These are phyloP conservation scores for Leptobrachium leishanense DNA, from an alignment of 2,113 vertebrate genomes.

Conservation along the genomic window DNA sequence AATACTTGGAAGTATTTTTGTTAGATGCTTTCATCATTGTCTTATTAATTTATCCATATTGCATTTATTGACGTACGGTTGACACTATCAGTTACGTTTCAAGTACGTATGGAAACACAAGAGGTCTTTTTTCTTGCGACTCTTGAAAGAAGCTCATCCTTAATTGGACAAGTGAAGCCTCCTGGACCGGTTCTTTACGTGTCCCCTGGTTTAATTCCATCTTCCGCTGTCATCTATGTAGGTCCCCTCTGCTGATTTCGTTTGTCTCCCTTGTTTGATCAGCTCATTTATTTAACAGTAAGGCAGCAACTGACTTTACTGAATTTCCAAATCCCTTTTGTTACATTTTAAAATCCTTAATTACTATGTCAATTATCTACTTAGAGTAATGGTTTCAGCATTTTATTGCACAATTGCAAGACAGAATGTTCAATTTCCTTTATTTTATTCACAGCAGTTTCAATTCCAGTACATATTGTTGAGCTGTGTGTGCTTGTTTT, in stretches of 20 bases:
- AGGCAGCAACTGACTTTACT: neutral
- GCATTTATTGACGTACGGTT: conserved; percentile 41
- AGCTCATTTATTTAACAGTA: conserved; percentile 16
- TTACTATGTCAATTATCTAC: neutral
- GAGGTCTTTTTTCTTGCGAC: conserved; percentile 34
- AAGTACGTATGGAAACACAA: conserved; percentile 32
- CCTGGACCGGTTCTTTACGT: conserved; percentile 19
- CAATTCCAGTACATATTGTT: neutral
- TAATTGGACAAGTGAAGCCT: conserved; percentile 49
- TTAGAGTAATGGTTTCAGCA: neutral
- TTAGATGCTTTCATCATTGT: conserved; percentile 37
- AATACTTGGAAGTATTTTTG: conserved; percentile 16
- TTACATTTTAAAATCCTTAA: neutral
- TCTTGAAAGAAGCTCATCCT: conserved; percentile 40
- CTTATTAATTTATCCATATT: neutral
- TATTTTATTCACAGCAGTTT: neutral
- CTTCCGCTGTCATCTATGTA: conserved; percentile 27
- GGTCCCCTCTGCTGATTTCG: conserved; percentile 26
- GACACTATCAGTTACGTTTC: conserved; percentile 31
- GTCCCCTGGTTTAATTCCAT: conserved; percentile 37
- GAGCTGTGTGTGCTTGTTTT: neutral
- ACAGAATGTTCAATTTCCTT: neutral
- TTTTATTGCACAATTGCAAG: neutral
- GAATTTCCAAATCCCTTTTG: neutral
- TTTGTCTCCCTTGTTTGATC: conserved; percentile 28